These are phyloP conservation scores for Nemurella pictetii DNA, from an alignment of 2,888 invertebrate species.

Conservation along the genomic window DNA sequence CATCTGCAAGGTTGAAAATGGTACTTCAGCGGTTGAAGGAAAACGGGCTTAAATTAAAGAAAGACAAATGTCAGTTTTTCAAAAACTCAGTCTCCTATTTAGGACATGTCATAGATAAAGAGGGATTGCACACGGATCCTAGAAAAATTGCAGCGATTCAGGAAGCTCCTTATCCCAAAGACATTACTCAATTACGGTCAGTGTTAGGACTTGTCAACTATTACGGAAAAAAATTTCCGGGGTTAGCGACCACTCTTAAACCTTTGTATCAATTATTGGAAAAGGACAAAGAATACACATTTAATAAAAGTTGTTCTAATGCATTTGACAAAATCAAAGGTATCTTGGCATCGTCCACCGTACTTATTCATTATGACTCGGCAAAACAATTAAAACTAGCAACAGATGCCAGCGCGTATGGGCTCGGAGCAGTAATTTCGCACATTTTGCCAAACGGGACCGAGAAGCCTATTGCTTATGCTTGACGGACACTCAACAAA, in stretches of 20 bases:
- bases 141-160: conserved; percentile 7
- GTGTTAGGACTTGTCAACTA: conserved; percentile 19
- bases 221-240: conserved; percentile 20
- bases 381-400: not conserved
- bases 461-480: not conserved
- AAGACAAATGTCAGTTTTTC: no score
- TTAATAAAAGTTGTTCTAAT: not conserved
- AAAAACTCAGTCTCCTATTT: not conserved
- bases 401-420: not conserved
- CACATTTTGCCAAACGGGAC: not conserved
- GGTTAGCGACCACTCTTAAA: not conserved
- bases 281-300: not conserved
- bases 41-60: no score
- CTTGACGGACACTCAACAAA: not conserved
- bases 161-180: not conserved
- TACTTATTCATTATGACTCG: not conserved
- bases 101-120: not conserved
- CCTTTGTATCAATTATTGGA: not conserved
- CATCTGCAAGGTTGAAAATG: no score
- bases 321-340: not conserved
- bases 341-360: not conserved
- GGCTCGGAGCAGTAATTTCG: not conserved
- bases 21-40: no score
- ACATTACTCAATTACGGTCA: not conserved
- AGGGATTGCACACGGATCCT: conserved; percentile 13